Base-by-base conservation (phyloP, 2,113 vertebrate species). In the Macquaria australasica region DNA sequence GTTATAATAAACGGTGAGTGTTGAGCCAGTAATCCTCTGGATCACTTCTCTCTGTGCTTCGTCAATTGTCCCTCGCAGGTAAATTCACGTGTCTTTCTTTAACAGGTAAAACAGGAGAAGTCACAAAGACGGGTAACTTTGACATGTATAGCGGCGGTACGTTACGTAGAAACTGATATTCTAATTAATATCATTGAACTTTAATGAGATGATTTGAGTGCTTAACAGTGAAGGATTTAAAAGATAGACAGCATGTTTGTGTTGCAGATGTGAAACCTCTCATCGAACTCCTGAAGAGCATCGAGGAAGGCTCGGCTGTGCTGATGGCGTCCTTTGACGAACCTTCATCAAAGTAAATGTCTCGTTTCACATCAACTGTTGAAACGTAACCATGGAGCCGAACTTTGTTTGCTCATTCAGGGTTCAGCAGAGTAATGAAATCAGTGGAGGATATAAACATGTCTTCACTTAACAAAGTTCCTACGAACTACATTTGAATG, bases 271-370 rank as follows among this genome's bases (percentile, higher is more conserved):
- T 97, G 64, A 89, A 93, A 1, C 94, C 96, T 0, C 92, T 99
- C 77, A 95, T 97, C 74, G 92, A 96, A 11, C 95, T 97, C 85
- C 91, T 99, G 76, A 95, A 97, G 90, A 87, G 80, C 73, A 94
- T 98, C 15, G 79, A 95, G 79, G 90, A 92, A 9, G 97, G 96
- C 70, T 96, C 97, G 0, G 84, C 97, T 39, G 96, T 98, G 37
- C 86, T 98, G 80, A 97, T 99, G 93, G 97, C 96, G 59, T 96
- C 97, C 0, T 98, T 91, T 0, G 98, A 98, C 50, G 98, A 98
- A 28, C 95, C 96, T 45, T 92, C 97, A 6, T 93, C 97, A 76
- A 98, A 98, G 98, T 99, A 96, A 92, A 39, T 8, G 3, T 71
- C 41, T 45, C 15, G 11, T 23, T 18, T 62, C 8, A 14, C 25